A percentile compares a stretch with the other conserved stretches of the same genome.
Conservation (phyloP, 2,888 invertebrate genomes). For the Orthosia gracilis region DNA sequence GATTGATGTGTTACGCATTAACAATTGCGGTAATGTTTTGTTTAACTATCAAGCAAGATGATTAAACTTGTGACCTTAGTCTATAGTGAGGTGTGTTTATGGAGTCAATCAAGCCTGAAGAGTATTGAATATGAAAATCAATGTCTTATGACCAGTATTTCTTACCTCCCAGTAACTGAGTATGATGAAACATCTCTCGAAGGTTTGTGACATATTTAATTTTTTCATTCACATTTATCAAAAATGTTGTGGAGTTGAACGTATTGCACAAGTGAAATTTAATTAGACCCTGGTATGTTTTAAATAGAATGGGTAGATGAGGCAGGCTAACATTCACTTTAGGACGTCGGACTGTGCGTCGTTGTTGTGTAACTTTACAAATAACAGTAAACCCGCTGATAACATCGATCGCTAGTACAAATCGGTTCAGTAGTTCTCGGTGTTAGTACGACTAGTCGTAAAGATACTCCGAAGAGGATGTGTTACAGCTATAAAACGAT, state of each 20-base stretch:
- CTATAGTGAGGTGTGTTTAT: conserved; percentile 16
- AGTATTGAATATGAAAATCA: conserved; percentile 19
- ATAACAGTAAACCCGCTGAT: conserved; percentile 30
- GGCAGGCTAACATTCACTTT: conserved; percentile 26
- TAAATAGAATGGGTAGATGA: neutral
- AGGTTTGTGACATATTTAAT: neutral
- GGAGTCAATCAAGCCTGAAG: conserved; percentile 47
- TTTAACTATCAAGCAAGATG: conserved; percentile 37
- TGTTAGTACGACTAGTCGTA: conserved; percentile 3
- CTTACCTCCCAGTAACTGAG: neutral
- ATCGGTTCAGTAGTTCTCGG: conserved; percentile 11
- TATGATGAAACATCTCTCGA: neutral
- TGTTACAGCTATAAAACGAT: conserved; percentile 36
- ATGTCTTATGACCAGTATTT: neutral
- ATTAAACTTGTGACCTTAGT: conserved; percentile 39
- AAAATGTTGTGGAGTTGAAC: neutral
- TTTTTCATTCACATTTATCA: neutral
- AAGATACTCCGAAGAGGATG: conserved; percentile 25
- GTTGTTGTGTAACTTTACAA: conserved; percentile 32
- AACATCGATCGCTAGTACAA: conserved; percentile 19
- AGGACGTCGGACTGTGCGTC: conserved; percentile 13
- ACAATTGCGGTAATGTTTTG: conserved; percentile 52
- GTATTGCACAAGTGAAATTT: neutral
- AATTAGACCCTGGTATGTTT: neutral
- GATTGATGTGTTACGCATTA: conserved; percentile 60